Evolutionary conservation across 2,888 invertebrate species (phyloP).

Genomic region (Chaitophorus viminalis): DNA sequence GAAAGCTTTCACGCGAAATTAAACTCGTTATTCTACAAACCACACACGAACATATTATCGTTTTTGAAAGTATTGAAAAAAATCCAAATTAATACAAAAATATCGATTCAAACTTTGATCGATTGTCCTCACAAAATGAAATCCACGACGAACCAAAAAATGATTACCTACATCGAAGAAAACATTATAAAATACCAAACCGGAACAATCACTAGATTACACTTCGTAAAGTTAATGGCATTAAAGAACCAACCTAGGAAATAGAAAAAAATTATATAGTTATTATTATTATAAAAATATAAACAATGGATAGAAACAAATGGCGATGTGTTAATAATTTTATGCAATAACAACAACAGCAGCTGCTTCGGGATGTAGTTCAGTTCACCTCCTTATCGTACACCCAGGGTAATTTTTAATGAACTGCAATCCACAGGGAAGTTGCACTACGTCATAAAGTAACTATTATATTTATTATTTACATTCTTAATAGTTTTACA

Average conservation of each 20-base stretch:
- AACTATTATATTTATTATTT: too few species aligned
- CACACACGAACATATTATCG: not conserved
- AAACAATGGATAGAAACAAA: too few species aligned
- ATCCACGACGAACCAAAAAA: not conserved
- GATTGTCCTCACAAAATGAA: not conserved
- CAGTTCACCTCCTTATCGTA: not conserved
- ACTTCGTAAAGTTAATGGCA: not conserved
- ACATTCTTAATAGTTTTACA: too few species aligned
- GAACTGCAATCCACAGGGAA: not conserved
- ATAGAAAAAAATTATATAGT: too few species aligned
- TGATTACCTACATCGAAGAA: not conserved
- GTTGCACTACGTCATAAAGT: too few species aligned
- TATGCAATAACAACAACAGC: too few species aligned
- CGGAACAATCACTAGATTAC: not conserved
- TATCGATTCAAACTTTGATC: not conserved
- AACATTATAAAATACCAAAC: not conserved
- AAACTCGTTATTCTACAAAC: not conserved
- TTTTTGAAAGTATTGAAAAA: not conserved
- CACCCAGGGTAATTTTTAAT: conserved; percentile 5
- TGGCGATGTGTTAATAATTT: too few species aligned
- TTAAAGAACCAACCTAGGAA: too few species aligned
- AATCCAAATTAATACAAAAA: not conserved
- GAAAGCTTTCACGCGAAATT: not conserved
- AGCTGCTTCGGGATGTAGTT: not conserved
- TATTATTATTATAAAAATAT: too few species aligned